A percentile compares a stretch with the other conserved stretches of the same genome.
phyloP scores from a whole-genome alignment of 2,113 vertebrate species.

The Tragulus kanchil region DNA sequence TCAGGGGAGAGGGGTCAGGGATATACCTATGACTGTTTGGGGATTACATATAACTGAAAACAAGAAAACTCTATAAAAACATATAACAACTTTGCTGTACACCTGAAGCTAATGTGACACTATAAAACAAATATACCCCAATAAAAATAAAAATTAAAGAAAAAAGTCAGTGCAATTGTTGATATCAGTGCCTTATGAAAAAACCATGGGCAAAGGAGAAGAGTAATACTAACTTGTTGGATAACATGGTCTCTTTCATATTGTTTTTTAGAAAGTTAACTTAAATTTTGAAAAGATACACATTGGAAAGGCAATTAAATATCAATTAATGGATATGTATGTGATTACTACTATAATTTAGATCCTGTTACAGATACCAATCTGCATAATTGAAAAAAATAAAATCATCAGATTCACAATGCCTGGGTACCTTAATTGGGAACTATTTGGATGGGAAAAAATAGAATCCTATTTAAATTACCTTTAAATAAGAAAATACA shows the following conservation, averaged over 20 bases:
- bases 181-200: not conserved
- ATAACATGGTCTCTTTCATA: not conserved
- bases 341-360: not conserved
- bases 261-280: not conserved
- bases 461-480: not conserved
- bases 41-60: too few species aligned
- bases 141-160: too few species aligned
- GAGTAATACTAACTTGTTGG: not conserved
- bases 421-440: not conserved
- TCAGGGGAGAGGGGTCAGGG: too few species aligned
- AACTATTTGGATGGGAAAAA: not conserved
- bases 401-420: not conserved
- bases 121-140: too few species aligned
- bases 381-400: not conserved
- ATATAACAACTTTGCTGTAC: too few species aligned
- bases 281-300: not conserved
- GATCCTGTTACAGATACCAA: not conserved
- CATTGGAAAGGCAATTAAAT: not conserved
- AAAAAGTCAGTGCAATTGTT: not conserved
- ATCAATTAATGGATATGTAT: not conserved
- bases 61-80: too few species aligned
- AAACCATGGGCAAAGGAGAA: not conserved
- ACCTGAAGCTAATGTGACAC: too few species aligned
- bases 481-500: conserved; percentile 43
- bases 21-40: too few species aligned